phyloP scores from a whole-genome alignment of 2,888 invertebrate genomes.

The Polia nebulosa region DNA sequence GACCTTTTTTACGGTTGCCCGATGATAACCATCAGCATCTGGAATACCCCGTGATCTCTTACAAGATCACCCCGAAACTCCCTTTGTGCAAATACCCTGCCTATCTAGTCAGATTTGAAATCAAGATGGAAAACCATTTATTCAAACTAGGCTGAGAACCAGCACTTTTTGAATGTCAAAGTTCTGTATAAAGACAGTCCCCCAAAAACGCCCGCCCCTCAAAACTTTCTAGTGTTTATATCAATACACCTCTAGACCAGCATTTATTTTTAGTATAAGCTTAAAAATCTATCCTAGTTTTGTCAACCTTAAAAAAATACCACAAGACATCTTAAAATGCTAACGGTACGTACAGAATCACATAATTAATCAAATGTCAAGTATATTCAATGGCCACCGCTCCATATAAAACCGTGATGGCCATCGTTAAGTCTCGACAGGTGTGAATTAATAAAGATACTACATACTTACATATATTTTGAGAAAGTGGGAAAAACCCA shows the following conservation, averaged over 20 bases:
- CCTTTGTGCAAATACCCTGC: too few relatives aligned
- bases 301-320: conserved; percentile 1
- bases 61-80: too few relatives aligned
- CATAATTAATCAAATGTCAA: conserved; percentile 36
- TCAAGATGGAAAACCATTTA: too few relatives aligned
- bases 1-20: too few relatives aligned
- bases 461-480: conserved; percentile 13
- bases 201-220: too few relatives aligned
- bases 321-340: background rate
- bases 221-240: too few relatives aligned
- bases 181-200: too few relatives aligned
- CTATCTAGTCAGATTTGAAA: too few relatives aligned
- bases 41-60: too few relatives aligned
- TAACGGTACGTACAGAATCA: conserved; percentile 28
- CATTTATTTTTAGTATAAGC: background rate
- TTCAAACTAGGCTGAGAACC: too few relatives aligned
- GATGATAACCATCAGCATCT: too few relatives aligned
- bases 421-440: conserved; percentile 29
- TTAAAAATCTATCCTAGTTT: background rate
- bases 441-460: conserved; percentile 19
- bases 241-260: background rate
- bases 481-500: background rate
- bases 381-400: conserved; percentile 15
- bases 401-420: conserved; percentile 11
- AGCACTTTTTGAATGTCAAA: too few relatives aligned